Percentiles rank a stretch among this genome's conserved stretches.
These are phyloP conservation scores for Chloroclystis v-ata DNA, from an alignment of 2,888 invertebrate genomes.

Conservation along the genomic window DNA sequence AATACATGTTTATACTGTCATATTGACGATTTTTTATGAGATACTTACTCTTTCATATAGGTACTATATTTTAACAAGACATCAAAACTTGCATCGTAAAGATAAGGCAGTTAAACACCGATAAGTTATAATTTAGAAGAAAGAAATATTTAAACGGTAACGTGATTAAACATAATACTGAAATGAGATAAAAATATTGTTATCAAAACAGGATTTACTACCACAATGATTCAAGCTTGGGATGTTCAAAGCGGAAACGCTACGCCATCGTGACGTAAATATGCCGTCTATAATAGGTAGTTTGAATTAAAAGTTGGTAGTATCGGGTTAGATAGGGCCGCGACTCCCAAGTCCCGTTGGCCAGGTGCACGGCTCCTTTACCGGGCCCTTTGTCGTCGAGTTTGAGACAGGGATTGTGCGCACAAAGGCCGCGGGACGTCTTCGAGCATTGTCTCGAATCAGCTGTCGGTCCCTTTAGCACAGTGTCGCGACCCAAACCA, in stretches of 20 bases:
- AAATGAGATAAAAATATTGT: too few species aligned
- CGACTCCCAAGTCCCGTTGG: slow-evolving; percentile 29
- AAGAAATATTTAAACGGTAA: too few species aligned
- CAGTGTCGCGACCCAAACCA: slow-evolving; percentile 46
- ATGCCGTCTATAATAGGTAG: slow-evolving; percentile 25
- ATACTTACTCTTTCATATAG: slow-evolving; percentile 15
- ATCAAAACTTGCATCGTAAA: too few species aligned
- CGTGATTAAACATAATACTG: too few species aligned
- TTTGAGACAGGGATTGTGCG: slow-evolving; percentile 47
- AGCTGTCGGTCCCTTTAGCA: slow-evolving; percentile 65
- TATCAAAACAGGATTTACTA: slow-evolving; percentile 19
- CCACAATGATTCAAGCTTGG: slow-evolving; percentile 33
- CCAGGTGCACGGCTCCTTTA: slow-evolving; percentile 71
- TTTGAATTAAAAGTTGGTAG: slow-evolving; percentile 43
- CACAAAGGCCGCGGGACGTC: slow-evolving; percentile 74
- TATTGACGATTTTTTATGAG: too few species aligned
- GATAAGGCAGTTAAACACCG: too few species aligned
- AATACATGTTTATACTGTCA: slow-evolving; percentile 35
- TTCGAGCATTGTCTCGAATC: slow-evolving; percentile 70
- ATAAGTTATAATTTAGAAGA: too few species aligned
- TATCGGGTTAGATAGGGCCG: slow-evolving; percentile 61
- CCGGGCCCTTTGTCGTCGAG: slow-evolving; percentile 53
- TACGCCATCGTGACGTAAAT: slow-evolving; percentile 36
- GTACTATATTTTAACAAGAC: too few species aligned
- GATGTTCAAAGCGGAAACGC: slow-evolving; percentile 50